Base-by-base conservation (phyloP, 2,113 vertebrate genomes). In the Tragelaphus strepsiceros region DNA sequence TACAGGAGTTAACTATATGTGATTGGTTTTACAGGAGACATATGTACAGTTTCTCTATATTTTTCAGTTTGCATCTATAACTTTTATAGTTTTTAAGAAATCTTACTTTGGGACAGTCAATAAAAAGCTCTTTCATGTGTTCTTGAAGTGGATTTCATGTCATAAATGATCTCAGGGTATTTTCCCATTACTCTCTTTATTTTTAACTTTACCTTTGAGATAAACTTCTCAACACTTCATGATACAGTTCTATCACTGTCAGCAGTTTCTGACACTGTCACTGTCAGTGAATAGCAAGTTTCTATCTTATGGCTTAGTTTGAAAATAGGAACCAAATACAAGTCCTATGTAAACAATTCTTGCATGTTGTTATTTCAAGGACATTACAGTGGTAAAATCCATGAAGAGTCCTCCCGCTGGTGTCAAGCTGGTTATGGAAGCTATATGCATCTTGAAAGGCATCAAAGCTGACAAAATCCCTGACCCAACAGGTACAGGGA, bases 341-440 rank as follows among this genome's bases (percentile, higher is more conserved):
- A 14, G 3, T 78, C 24, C n/a, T 17, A 1, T 32, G 8, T 35
- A 39, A 62, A 14, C 9, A 58, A 4, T 84, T 54, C 96, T 89
- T 89, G 6, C 87, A 12, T 89, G 7, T 92, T 39, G 67, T 95
- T 95, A 4, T 96, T 98, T 97, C 81, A 91, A 99, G 99, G 99
- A 99, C 97, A 99, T 99, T 94, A 99, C 99, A 15, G 98, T 99
- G 97, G 99, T 99, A n/a, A 99, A 99, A 97, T 99, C 99, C 58
- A 99, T 99, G 99, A 99, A 99, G 98, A 99, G 99, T 90, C 99
- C 99, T 39, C 99, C 99, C 1, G 96, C 99, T 71, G 99, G 99
- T 9, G 99, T 99, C 83, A 99, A 99, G 97, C 98, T 99, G 80
- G 99, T 99, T 54, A 99, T 99, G 99, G 99, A 99, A 98, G 99